Percentiles rank a stretch among this genome's conserved stretches.
These are phyloP conservation scores for Setophaga petechia DNA, from an alignment of 2,113 vertebrate species.

Conservation along the genomic window DNA sequence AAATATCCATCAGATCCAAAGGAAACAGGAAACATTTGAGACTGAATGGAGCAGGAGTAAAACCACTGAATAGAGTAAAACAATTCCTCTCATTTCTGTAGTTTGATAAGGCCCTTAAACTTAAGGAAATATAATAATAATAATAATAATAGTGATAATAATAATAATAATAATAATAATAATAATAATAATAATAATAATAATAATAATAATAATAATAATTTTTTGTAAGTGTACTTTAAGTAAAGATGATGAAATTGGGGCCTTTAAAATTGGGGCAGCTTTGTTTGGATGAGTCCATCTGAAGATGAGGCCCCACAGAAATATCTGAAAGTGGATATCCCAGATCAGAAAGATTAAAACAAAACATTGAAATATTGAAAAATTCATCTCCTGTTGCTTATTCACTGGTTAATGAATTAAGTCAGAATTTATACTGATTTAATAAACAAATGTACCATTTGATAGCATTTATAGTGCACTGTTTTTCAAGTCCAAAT, in stretches of 20 bases:
- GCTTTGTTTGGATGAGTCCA: background rate
- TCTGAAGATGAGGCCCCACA: background rate
- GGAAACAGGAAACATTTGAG: background rate
- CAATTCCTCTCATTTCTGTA: background rate
- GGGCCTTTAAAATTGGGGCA: background rate
- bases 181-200: background rate
- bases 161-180: background rate
- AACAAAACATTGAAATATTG: background rate
- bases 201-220: background rate
- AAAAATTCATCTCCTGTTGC: background rate
- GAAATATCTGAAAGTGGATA: background rate
- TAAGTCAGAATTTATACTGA: background rate
- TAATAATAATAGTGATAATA: background rate
- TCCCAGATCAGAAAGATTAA: background rate
- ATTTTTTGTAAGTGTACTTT: background rate
- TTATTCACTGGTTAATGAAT: background rate
- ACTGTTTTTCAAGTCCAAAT: background rate
- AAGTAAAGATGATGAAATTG: background rate
- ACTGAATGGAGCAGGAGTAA: background rate
- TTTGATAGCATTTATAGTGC: background rate
- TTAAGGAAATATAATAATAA: background rate
- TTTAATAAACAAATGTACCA: background rate
- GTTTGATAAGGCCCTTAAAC: background rate
- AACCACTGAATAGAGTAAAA: background rate
- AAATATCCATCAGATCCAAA: background rate